These are phyloP conservation scores for Dryocosmus kuriphilus DNA, from an alignment of 2,888 invertebrate species.

Conservation along the genomic window DNA sequence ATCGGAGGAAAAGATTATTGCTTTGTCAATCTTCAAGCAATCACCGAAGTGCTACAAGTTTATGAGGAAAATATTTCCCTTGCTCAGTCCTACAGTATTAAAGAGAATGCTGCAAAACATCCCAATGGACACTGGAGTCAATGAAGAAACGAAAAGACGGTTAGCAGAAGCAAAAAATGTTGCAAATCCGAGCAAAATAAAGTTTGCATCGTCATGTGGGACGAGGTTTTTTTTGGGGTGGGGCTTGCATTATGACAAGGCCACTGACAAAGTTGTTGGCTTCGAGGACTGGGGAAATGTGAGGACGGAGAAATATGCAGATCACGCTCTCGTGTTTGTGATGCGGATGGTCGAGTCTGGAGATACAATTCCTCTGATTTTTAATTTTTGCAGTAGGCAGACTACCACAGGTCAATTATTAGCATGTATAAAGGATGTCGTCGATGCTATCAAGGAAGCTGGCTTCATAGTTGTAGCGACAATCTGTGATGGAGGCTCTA, in stretches of 20 bases:
- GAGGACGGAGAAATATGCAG: no score
- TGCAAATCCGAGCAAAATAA: background rate
- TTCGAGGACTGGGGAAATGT: no score
- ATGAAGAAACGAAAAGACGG: background rate
- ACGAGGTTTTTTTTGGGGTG: background rate
- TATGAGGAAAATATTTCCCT: background rate
- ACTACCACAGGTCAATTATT: no score
- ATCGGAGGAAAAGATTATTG: background rate
- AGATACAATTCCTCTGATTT: no score
- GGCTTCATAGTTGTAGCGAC: no score
- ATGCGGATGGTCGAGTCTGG: no score
- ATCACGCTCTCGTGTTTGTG: no score
- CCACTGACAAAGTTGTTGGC: no score
- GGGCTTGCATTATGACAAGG: background rate
- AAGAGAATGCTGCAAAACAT: background rate
- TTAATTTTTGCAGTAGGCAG: no score
- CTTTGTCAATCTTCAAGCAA: background rate
- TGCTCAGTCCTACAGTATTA: background rate
- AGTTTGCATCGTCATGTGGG: background rate
- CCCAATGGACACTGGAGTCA: conserved; percentile 12
- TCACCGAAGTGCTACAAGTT: conserved; percentile 13
- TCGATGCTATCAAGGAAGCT: no score
- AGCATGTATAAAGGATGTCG: no score
- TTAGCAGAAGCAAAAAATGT: background rate
- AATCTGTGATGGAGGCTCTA: no score